Base-by-base conservation (phyloP, 2,888 invertebrate species). In the Ormyrus rosae region DNA sequence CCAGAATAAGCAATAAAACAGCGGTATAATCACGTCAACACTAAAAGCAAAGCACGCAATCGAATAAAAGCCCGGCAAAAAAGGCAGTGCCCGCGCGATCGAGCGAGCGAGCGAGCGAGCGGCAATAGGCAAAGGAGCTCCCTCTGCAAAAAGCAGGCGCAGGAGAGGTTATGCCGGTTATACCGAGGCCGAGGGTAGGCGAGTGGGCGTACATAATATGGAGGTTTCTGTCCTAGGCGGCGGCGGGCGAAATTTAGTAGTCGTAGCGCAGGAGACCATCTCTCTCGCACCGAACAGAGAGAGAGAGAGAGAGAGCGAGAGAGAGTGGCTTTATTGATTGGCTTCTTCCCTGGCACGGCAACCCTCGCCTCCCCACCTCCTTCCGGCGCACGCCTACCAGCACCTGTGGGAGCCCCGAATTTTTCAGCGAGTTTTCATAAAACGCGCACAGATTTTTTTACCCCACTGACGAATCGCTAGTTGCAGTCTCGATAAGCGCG, bases 201-300 rank as follows among this genome's bases (percentile, higher is more conserved):
- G 88, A 88, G 90, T 90, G 90, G 90, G 90, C 90, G 90, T 90
- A 89, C 88, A 89, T 90, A 90, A 90, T 81, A 81, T 89, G 90
- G 89, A 87, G 87, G 88, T 87, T 88, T 88, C 88, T 86, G 86
- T 87, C 85, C 87, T 86, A 65, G 77, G 58, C 64, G 60, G 11
- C 61, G 74, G 19, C 70, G 13, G 46, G 67, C 68, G 79, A 79
- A 82, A 81, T 81, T 82, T 81, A 83, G 75, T 79, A 65, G 74
- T 76, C 69, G 79, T 77, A 79, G 79, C 79, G 58, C 61, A 69
- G 79, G 76, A 79, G 72, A 75, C 81, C 61, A 81, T n/a, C 51
- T n/a, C 61, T 45, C 34, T 19, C 64, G 4, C 79, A 45, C 53
- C 11, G 56, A 50, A 34, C 34, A 4, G 34, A 34, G 34, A 34